phyloP scores from a whole-genome alignment of 2,797 vertebrate species.

The Trachops cirrhosus region DNA sequence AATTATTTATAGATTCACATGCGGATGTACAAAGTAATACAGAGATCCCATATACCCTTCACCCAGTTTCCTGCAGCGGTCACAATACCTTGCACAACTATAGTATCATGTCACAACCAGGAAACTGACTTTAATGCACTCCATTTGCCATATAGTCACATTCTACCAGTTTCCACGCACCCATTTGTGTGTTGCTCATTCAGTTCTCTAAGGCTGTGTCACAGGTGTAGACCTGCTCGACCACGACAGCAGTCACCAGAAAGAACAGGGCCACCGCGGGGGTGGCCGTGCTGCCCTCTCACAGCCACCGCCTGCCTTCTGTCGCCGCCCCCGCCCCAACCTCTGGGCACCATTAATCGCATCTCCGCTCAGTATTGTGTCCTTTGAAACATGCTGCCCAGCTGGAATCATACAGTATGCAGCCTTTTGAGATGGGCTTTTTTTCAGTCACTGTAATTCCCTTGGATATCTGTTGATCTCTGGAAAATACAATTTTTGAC shows the following conservation, averaged over 20 bases:
- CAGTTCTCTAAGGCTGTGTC: neutral
- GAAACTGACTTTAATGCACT: neutral
- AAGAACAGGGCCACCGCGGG: neutral
- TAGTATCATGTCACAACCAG: neutral
- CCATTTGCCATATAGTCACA: neutral
- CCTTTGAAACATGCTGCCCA: neutral
- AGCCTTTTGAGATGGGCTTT: neutral
- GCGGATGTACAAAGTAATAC: neutral
- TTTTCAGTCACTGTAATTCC: neutral
- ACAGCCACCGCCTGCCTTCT: neutral
- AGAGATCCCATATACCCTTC: neutral
- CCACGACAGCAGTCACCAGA: neutral
- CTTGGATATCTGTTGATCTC: neutral
- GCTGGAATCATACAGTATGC: neutral
- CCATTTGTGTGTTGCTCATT: neutral
- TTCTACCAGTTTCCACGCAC: neutral
- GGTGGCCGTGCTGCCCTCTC: neutral
- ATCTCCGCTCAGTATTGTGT: neutral
- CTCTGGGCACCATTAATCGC: neutral
- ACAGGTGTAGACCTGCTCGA: neutral
- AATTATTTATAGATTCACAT: neutral
- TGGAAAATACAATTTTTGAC: neutral
- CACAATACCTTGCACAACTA: neutral
- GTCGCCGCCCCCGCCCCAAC: fast-evolving
- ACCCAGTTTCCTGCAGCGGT: neutral